These are phyloP conservation scores for Pristis pectinata DNA, from an alignment of 2,797 vertebrate species.

Conservation along the genomic window DNA sequence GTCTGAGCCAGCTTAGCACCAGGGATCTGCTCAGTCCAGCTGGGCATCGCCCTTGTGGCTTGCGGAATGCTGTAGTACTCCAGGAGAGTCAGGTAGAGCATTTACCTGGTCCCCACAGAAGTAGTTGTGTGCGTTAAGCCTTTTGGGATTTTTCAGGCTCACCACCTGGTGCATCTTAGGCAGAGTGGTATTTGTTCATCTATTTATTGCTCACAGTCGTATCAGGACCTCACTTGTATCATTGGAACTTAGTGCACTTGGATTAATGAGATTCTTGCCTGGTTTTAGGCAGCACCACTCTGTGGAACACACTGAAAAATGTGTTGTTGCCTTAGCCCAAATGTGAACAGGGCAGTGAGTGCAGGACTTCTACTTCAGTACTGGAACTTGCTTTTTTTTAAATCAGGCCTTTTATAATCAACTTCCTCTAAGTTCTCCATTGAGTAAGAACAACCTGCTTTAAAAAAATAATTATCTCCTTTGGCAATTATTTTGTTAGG, in stretches of 20 bases:
- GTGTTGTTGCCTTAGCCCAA: too few relatives aligned
- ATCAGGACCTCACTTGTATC: neutral
- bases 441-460: neutral
- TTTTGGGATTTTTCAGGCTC: neutral
- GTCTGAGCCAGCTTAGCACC: neutral
- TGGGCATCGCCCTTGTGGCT: neutral
- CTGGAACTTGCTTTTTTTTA: neutral
- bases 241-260: neutral
- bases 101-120: neutral
- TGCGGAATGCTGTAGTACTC: neutral
- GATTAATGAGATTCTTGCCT: neutral
- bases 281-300: neutral
- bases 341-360: neutral
- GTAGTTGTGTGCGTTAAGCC: neutral
- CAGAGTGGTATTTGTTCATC: neutral
- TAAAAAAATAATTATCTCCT: neutral
- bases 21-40: neutral
- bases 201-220: neutral
- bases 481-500: neutral
- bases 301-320: neutral
- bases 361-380: neutral
- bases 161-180: neutral
- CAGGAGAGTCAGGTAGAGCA: neutral
- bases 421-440: neutral
- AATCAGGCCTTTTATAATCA: neutral